A percentile compares a stretch with the other conserved stretches of the same genome.
phyloP scores from a whole-genome alignment of 2,888 invertebrate genomes.

The Drosophila trichaetosa region DNA sequence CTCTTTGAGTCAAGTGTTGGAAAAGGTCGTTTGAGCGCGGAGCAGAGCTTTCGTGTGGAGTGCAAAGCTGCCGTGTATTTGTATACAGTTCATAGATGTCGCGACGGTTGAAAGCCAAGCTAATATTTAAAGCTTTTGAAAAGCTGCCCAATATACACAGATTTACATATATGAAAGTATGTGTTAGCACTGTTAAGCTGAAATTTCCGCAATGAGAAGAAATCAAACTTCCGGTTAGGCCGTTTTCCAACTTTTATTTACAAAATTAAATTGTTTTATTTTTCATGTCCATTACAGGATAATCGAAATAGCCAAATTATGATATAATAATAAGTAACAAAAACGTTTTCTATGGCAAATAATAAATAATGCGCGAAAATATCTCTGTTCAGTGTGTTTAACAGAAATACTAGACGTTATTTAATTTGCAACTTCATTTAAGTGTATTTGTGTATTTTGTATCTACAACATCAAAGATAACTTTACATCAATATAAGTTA shows the following conservation, averaged over 20 bases:
- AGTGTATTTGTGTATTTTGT: constrained; percentile 49
- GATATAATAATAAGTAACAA: constrained; percentile 37
- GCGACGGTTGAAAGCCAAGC: background rate
- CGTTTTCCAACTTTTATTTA: constrained; percentile 75
- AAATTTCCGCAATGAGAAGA: background rate
- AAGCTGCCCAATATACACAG: background rate
- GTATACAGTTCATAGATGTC: background rate
- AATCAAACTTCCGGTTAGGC: constrained; percentile 17
- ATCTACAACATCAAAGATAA: constrained; percentile 83
- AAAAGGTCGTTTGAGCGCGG: background rate
- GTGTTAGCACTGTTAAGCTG: background rate
- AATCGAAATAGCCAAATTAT: constrained; percentile 47
- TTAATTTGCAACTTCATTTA: constrained; percentile 34
- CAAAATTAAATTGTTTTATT: constrained; percentile 69
- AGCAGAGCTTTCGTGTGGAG: background rate
- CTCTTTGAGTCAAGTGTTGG: constrained; percentile 3
- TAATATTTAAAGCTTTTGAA: constrained; percentile 13
- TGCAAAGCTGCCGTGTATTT: background rate
- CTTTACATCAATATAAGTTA: constrained; percentile 61
- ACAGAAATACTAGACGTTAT: constrained; percentile 39
- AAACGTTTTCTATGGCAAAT: constrained; percentile 46
- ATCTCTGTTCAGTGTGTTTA: constrained; percentile 48
- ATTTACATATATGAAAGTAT: background rate
- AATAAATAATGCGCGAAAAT: constrained; percentile 60
- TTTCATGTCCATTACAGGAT: constrained; percentile 52